Conservation (phyloP, 2,797 vertebrate genomes). For the Pseudochromis fuscus region DNA sequence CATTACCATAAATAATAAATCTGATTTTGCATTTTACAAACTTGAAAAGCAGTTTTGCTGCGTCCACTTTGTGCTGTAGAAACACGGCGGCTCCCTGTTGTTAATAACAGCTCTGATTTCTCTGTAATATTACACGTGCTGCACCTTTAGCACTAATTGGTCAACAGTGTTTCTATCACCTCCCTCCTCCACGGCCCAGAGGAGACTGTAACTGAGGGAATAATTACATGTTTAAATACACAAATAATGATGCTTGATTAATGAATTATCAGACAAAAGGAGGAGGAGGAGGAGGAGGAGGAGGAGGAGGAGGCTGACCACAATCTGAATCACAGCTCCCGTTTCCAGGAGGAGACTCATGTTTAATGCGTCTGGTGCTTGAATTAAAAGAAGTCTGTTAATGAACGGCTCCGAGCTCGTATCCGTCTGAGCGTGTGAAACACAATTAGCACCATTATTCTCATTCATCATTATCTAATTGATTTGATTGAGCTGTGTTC, state of each 20-base stretch:
- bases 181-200: background rate
- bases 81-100: too few species aligned
- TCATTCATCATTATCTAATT: slow-evolving; percentile 14
- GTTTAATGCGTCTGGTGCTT: background rate
- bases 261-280: slow-evolving; percentile 26
- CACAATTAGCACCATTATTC: slow-evolving; percentile 10
- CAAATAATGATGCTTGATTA: slow-evolving; percentile 30
- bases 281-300: background rate
- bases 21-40: too few species aligned
- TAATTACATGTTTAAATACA: slow-evolving; percentile 4
- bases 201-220: background rate
- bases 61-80: too few species aligned
- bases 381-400: slow-evolving; percentile 17
- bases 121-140: too few species aligned
- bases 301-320: background rate
- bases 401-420: slow-evolving; percentile 11
- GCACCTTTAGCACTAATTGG: background rate
- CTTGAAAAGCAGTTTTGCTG: too few species aligned
- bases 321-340: background rate
- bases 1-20: too few species aligned
- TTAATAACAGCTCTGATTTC: too few species aligned
- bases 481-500: slow-evolving; percentile 18
- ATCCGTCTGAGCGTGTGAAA: slow-evolving; percentile 11
- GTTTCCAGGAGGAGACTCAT: slow-evolving; percentile 17
- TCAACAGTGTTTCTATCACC: background rate